Base-by-base conservation (phyloP, 1,140 invertebrate species). In the Littorina saxatilis region DNA sequence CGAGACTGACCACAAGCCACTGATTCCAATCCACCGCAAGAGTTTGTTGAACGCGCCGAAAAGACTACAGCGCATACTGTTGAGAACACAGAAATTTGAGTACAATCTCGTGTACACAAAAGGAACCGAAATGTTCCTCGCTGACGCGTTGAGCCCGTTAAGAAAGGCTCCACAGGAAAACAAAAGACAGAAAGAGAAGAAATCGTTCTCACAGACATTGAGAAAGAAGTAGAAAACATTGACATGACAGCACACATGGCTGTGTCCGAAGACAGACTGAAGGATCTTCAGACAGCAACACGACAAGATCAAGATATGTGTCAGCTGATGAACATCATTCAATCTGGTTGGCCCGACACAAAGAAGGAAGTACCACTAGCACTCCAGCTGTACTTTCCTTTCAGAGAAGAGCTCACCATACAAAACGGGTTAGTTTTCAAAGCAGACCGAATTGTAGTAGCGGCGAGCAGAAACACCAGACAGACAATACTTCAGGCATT, bases 31-130 rank as follows among this genome's bases (percentile, higher is more conserved):
- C 23, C 76, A 84, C 2, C 80, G 76, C 58, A 88, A 85, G 76
- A 35, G 77, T 35, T 68, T 85, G 17, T 27, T 68, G 11, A 27
- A 15, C 15, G 85, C 86, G 20, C 83, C 86, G 39, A 82, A 83
- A 35, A 58, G 81, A 40, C 40, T 87, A 20, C 83, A 87, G 76
- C 13, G 83, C 23, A 86, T 87, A 82, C 35, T 88, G 66, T 75
- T 94, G 4, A 84, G 86, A 68, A 70, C 94, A 23, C 90, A 92
- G 79, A 72, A 85, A 81, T 94, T 91, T 88, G 87, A 93, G 81
- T 85, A 93, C 23, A 80, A 89, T 32, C 82, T 94, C 0, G 73
- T 63, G 32, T 94, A 93, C 81, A 75, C 84, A 17, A 63, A 89
- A 68, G 85, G 82, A 2, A 87, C 88, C 88, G 91, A 70, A 92